Percentiles rank a stretch among this genome's conserved stretches.
Conservation (phyloP, 1,140 invertebrate genomes). For the Bombus superbus region DNA sequence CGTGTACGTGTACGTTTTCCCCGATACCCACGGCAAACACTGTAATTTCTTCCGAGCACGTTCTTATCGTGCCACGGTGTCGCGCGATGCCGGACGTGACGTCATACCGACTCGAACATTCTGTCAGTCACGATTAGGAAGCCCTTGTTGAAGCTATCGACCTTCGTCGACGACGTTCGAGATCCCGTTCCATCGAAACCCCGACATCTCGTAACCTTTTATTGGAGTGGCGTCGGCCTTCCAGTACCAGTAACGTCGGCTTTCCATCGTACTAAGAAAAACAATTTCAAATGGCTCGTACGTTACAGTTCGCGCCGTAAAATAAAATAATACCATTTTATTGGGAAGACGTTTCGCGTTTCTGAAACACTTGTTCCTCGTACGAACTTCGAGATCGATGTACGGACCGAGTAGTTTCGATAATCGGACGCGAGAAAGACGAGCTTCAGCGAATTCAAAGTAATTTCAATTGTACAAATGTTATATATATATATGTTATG, state of each 20-base stretch:
- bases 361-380: not conserved
- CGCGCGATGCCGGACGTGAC: slow-evolving; percentile 48
- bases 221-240: not conserved
- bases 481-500: no score
- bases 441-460: no score
- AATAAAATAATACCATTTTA: not conserved
- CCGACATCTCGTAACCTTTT: slow-evolving; percentile 29
- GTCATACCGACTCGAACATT: slow-evolving; percentile 51
- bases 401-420: not conserved
- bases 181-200: not conserved
- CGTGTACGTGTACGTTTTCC: no score
- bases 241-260: not conserved
- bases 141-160: slow-evolving; percentile 41
- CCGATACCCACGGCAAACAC: slow-evolving; percentile 57
- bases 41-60: slow-evolving; percentile 57
- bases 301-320: not conserved
- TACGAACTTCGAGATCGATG: not conserved
- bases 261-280: not conserved
- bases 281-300: not conserved
- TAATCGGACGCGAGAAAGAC: not conserved
- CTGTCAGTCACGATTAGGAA: slow-evolving; percentile 58
- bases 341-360: not conserved
- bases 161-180: slow-evolving; percentile 3
- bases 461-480: no score
- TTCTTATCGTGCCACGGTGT: slow-evolving; percentile 57